Conservation (phyloP, 1,140 invertebrate genomes). For the Proales similis region DNA sequence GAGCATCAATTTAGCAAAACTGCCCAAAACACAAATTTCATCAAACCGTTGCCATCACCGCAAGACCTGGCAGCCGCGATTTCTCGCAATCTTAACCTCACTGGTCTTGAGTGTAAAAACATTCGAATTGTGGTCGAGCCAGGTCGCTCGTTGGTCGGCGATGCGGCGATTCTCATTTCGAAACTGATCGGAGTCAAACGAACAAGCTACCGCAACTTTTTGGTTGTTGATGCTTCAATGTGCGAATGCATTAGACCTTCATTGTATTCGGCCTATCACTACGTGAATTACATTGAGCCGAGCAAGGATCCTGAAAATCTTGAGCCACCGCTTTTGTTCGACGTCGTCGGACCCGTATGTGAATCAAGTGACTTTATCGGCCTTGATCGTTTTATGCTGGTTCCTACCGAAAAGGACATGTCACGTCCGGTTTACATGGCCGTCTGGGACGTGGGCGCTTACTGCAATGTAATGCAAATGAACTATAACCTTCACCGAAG, state of each 20-base stretch:
- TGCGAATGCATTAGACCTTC: conserved; percentile 53
- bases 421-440: conserved; percentile 39
- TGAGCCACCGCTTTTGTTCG: conserved; percentile 41
- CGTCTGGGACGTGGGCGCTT: conserved; percentile 54
- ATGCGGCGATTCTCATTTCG: conserved; percentile 47
- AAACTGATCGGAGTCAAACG: conserved; percentile 43
- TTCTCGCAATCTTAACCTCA: conserved; percentile 39
- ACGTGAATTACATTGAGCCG: conserved; percentile 42
- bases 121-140: conserved; percentile 51
- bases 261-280: conserved; percentile 52
- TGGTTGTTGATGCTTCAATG: conserved; percentile 47
- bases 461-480: conserved; percentile 52
- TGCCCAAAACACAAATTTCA: not conserved
- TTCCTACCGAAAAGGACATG: not conserved
- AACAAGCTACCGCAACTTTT: conserved; percentile 42
- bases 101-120: conserved; percentile 40
- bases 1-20: conserved; percentile 39
- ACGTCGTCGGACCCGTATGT: conserved; percentile 56
- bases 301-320: conserved; percentile 38
- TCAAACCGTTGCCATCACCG: conserved; percentile 37
- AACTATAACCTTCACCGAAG: conserved; percentile 53
- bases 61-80: conserved; percentile 40
- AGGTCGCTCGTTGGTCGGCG: conserved; percentile 50
- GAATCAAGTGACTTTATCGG: conserved; percentile 54
- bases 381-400: conserved; percentile 39